These are phyloP conservation scores for Campylomormyrus numenius DNA, from an alignment of 2,113 vertebrate genomes.

Conservation along the genomic window DNA sequence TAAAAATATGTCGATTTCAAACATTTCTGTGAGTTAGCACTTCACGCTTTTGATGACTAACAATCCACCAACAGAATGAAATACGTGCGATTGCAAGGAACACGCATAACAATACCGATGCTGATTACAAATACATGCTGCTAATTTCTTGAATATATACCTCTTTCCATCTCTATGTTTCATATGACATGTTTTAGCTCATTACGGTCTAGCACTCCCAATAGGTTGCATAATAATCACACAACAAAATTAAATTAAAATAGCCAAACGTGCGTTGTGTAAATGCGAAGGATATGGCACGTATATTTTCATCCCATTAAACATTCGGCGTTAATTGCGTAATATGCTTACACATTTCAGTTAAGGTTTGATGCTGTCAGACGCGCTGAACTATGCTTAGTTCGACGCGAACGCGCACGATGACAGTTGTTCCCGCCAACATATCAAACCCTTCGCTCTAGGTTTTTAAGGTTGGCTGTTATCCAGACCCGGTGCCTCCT, in stretches of 20 bases:
- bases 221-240: neutral
- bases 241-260: neutral
- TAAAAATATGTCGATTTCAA: neutral
- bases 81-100: neutral
- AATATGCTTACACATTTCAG: neutral
- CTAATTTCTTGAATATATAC: neutral
- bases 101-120: neutral
- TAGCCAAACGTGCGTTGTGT: neutral
- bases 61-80: neutral
- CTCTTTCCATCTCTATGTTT: neutral
- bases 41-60: neutral
- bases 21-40: neutral
- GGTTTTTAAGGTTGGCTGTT: constrained; percentile 5
- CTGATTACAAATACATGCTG: neutral
- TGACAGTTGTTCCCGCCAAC: constrained; percentile 11
- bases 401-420: neutral
- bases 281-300: neutral
- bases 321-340: neutral
- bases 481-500: neutral
- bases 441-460: neutral
- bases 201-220: neutral
- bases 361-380: neutral
- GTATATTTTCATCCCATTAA: neutral
- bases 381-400: neutral
- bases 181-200: neutral